Percentiles rank a stretch among this genome's conserved stretches.
These are phyloP conservation scores for Eretmochelys imbricata DNA, from an alignment of 2,113 vertebrate species.

Conservation along the genomic window DNA sequence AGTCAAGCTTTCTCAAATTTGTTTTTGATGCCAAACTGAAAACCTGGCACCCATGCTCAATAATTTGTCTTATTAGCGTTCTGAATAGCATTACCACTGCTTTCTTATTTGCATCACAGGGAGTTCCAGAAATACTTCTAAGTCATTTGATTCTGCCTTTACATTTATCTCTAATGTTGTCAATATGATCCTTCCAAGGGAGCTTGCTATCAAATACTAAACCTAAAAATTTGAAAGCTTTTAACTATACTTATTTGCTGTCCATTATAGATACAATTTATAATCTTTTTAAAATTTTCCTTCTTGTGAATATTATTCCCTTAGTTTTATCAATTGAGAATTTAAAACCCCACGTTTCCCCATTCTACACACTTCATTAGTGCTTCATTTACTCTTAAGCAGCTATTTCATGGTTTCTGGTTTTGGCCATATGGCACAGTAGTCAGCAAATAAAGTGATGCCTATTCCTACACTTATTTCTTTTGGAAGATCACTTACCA, in stretches of 20 bases:
- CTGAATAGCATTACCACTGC: not conserved
- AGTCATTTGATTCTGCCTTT: not conserved
- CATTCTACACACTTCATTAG: not conserved
- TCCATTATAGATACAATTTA: not conserved
- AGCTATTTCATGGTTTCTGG: not conserved
- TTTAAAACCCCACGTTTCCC: not conserved
- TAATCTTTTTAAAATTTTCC: not conserved
- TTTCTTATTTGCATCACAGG: not conserved
- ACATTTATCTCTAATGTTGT: not conserved
- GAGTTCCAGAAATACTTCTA: not conserved
- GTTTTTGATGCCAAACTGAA: not conserved
- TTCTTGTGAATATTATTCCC: not conserved
- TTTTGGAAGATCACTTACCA: not conserved
- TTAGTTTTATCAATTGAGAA: not conserved
- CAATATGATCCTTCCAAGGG: not conserved
- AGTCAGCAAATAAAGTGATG: not conserved
- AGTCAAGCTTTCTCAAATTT: not conserved
- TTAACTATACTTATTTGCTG: not conserved
- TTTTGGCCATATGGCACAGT: not conserved
- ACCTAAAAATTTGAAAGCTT: not conserved
- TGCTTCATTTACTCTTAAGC: too few species aligned
- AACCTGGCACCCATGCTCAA: not conserved
- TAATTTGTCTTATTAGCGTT: not conserved
- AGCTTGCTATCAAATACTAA: not conserved
- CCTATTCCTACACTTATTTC: not conserved